Conservation (phyloP, 1,140 invertebrate species). For the Parasteatoda tepidariorum region DNA sequence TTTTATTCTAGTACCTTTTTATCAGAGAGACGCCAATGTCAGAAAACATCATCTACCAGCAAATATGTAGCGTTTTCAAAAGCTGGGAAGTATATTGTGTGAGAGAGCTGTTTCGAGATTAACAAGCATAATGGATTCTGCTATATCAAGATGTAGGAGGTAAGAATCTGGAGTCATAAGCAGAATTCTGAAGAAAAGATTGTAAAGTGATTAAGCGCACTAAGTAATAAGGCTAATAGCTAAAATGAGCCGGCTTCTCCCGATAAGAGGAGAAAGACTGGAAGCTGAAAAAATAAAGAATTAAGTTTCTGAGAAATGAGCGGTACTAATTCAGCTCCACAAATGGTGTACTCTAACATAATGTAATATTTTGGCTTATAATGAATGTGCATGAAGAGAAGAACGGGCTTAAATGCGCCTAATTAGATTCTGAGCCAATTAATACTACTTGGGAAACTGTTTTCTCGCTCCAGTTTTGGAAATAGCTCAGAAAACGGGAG, state of each 20-base stretch:
- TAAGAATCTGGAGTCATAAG: not conserved
- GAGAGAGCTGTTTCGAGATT: conserved; percentile 39
- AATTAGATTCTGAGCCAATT: conserved; percentile 59
- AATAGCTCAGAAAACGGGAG: conserved; percentile 24
- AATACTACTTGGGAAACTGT: conserved; percentile 39
- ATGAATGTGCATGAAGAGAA: conserved; percentile 45
- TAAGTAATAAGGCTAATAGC: conserved; percentile 60
- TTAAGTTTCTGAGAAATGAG: conserved; percentile 56
- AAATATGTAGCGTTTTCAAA: too few relatives aligned
- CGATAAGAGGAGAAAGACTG: conserved; percentile 28
- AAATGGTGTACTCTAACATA: conserved; percentile 34
- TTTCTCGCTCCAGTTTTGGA: conserved; percentile 41
- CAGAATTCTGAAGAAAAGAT: conserved; percentile 43
- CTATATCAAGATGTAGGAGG: not conserved
- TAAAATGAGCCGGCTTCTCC: conserved; percentile 44
- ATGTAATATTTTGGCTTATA: conserved; percentile 53
- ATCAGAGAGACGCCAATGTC: not conserved
- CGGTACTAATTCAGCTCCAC: conserved; percentile 47
- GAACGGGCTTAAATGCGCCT: conserved; percentile 56
- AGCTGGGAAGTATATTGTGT: conserved; percentile 52
- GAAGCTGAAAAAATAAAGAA: conserved; percentile 34
- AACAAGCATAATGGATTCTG: conserved; percentile 46
- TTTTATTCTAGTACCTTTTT: not conserved
- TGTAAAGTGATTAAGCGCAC: conserved; percentile 59
- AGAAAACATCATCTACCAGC: conserved; percentile 41